Base-by-base conservation (phyloP, 2,888 invertebrate genomes). In the Escarpia spicata region DNA sequence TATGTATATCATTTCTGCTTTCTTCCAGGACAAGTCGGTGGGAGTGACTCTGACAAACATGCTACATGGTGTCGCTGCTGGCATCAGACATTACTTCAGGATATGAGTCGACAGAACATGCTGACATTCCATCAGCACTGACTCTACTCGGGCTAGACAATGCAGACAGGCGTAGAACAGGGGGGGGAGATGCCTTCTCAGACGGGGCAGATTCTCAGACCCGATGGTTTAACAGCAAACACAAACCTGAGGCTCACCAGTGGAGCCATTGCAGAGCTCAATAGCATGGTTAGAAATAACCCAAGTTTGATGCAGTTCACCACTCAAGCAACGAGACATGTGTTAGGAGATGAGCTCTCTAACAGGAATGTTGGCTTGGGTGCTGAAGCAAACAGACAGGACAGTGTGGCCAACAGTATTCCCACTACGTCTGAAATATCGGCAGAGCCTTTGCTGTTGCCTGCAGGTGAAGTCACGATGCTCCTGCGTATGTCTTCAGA, bases 221-320 rank as follows among this genome's bases (percentile, higher is more conserved):
- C 45, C 45, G 45, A 45, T 60, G 60, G 19, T 26, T 26, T 19
- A 6, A 4, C 75, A 75, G 75, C 75, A 15, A 52, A 26, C 26
- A 75, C 19, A 75, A 75, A 75, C 75, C 75, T 75, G 75, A 75
- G n/a, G 75, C 75, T 75, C 26, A 75, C 26, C 19, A 75, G 19
- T 75, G 75, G 19, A 26, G 26, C 75, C 15, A 19, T 75, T 75
- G 75, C 75, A 75, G 26, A 75, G 75, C 75, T 75, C 75, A 75
- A 75, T 75, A 75, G 75, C 75, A 26, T 19, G 6, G 75, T 75
- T 75, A 75, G 75, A n/a, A 75, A 26, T 75, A 75, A 75, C 75
- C 75, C 75, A 75, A 75, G 75, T n/a, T n/a, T 75, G 75, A 26
- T 75, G 75, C 75, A 75, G 26, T 75, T 75, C 75, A 75, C 75